Evolutionary conservation across 1,140 invertebrate species (phyloP).

Genomic region (Choristoneura fumiferana): DNA sequence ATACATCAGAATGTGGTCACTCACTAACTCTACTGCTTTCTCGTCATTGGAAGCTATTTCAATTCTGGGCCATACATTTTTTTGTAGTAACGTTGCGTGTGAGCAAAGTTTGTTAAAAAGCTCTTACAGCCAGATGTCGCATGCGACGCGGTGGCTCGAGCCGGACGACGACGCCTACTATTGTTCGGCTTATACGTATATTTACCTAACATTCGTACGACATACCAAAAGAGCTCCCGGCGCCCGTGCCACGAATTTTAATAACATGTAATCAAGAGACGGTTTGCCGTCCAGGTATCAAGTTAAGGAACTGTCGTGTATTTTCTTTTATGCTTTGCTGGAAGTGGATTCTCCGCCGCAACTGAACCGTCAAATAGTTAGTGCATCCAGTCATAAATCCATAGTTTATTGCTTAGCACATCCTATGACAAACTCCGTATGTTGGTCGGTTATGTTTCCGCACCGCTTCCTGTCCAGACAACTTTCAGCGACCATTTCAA

Average conservation of each 20-base stretch:
- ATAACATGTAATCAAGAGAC: slow-evolving; percentile 17
- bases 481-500: slow-evolving; percentile 27
- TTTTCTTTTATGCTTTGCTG: too few species aligned
- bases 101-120: slow-evolving; percentile 29
- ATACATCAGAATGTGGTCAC: slow-evolving; percentile 1
- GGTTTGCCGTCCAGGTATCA: not conserved
- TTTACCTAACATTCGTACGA: slow-evolving; percentile 13
- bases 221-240: slow-evolving; percentile 13
- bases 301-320: too few species aligned
- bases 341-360: too few species aligned
- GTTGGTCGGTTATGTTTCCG: slow-evolving; percentile 8
- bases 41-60: slow-evolving; percentile 6
- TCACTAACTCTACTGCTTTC: slow-evolving; percentile 7
- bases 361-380: too few species aligned
- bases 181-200: slow-evolving; percentile 25
- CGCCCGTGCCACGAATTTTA: slow-evolving; percentile 16
- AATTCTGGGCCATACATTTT: slow-evolving; percentile 9
- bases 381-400: too few species aligned
- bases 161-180: slow-evolving; percentile 25
- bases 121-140: slow-evolving; percentile 29
- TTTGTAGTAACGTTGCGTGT: slow-evolving; percentile 26
- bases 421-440: not conserved
- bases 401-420: too few species aligned
- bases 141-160: not conserved
- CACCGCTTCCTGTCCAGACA: slow-evolving; percentile 30